Percentiles rank a stretch among this genome's conserved stretches.
These are phyloP conservation scores for Panagrolaimus sp. DNA, from an alignment of 1,140 invertebrate genomes.

Conservation along the genomic window DNA sequence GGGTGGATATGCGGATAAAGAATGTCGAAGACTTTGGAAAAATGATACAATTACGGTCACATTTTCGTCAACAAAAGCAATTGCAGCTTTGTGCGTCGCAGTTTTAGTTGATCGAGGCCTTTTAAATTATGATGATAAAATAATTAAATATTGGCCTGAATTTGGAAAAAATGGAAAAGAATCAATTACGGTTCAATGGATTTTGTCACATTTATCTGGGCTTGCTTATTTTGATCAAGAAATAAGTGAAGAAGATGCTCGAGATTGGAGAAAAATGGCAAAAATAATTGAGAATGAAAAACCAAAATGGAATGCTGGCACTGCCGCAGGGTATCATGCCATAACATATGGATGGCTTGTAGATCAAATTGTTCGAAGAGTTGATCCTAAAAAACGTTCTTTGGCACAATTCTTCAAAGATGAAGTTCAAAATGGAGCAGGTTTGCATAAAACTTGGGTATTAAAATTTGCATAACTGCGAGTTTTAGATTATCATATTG, in stretches of 20 bases:
- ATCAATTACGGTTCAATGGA: conserved; percentile 60
- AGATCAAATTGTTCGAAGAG: conserved; percentile 48
- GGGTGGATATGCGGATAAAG: conserved; percentile 60
- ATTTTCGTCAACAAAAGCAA: conserved; percentile 53
- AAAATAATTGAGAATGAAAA: conserved; percentile 39
- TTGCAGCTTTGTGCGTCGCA: conserved; percentile 56
- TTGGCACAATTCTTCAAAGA: conserved; percentile 50
- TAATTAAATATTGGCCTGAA: conserved; percentile 61
- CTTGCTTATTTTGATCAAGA: conserved; percentile 40
- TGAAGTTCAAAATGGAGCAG: conserved; percentile 31
- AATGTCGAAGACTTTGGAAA: conserved; percentile 34
- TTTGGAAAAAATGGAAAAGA: conserved; percentile 61
- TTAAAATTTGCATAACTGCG: not conserved
- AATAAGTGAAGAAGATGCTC: conserved; percentile 37
- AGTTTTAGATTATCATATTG: conserved; percentile 37
- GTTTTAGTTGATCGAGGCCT: conserved; percentile 59
- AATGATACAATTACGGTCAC: conserved; percentile 43
- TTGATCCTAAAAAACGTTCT: conserved; percentile 40
- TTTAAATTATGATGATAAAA: conserved; percentile 58
- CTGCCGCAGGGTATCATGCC: conserved; percentile 38
- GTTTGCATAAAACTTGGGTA: not conserved
- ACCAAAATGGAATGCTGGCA: conserved; percentile 48
- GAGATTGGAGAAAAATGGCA: conserved; percentile 28
- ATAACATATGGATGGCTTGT: conserved; percentile 52
- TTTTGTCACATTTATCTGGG: conserved; percentile 60